These are phyloP conservation scores for Xenotilapia longispinis DNA, from an alignment of 2,113 vertebrate species.

Conservation along the genomic window DNA sequence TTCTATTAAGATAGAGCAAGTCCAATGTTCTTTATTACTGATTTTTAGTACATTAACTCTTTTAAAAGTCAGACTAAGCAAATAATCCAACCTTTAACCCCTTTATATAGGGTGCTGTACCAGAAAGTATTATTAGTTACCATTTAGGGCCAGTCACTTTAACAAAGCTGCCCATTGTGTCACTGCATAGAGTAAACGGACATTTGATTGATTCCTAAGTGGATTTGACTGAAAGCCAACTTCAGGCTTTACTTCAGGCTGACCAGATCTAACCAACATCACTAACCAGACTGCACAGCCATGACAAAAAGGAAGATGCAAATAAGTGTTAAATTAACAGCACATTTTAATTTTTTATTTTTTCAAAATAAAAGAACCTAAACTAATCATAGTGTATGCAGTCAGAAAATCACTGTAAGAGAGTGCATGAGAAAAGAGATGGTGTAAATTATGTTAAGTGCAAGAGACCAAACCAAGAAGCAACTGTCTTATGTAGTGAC, in stretches of 20 bases:
- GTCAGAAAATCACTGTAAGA: neutral
- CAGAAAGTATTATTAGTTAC: neutral
- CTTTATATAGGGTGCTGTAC: neutral
- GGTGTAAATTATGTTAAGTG: neutral
- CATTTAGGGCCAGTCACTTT: neutral
- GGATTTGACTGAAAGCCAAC: neutral
- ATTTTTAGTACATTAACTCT: neutral
- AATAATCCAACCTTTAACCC: neutral
- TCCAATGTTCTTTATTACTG: neutral
- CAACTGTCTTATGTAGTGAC: neutral
- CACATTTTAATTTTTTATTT: neutral
- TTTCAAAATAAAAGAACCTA: neutral
- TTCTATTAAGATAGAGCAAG: neutral
- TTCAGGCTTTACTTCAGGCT: neutral
- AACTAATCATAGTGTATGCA: neutral
- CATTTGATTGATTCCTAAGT: neutral
- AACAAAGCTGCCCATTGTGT: neutral
- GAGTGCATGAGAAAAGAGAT: neutral
- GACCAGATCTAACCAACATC: neutral
- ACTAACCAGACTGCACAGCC: neutral
- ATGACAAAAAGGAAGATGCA: neutral
- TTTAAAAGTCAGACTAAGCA: neutral
- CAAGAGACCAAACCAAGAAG: neutral
- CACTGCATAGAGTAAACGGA: neutral
- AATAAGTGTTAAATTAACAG: neutral